Evolutionary conservation across 2,888 invertebrate species (phyloP).

Genomic region (Sturmia bella): DNA sequence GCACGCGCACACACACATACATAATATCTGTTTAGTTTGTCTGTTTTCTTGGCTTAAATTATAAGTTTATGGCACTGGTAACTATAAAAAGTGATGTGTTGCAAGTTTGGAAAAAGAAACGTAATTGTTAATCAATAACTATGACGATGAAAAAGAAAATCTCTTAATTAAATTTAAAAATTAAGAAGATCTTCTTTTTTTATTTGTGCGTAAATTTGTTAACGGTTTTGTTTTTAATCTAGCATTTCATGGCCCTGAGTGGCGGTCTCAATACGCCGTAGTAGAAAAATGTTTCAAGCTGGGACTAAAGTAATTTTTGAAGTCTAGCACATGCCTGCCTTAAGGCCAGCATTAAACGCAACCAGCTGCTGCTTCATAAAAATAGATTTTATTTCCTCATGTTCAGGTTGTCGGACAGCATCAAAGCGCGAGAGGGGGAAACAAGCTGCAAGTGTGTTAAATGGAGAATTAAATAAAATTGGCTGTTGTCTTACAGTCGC

Average conservation of each 20-base stretch:
- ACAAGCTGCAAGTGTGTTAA: constrained; percentile 4
- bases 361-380: constrained; percentile 50
- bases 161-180: neutral
- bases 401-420: constrained; percentile 4
- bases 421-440: neutral
- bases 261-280: neutral
- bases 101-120: neutral
- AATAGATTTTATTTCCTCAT: constrained; percentile 37
- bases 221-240: neutral
- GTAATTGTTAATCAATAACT: neutral
- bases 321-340: constrained; percentile 58
- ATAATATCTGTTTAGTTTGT: constrained; percentile 44
- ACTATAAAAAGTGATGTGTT: neutral
- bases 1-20: no score
- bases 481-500: constrained; percentile 12
- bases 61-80: constrained; percentile 37
- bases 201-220: neutral
- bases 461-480: constrained; percentile 14
- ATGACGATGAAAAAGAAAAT: neutral
- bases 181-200: neutral
- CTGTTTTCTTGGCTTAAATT: constrained; percentile 26
- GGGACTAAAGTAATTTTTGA: constrained; percentile 33
- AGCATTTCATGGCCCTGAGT: constrained; percentile 18
- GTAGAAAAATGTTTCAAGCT: neutral
- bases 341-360: constrained; percentile 36